Base-by-base conservation (phyloP, 2,113 vertebrate species). In the Physeter macrocephalus region DNA sequence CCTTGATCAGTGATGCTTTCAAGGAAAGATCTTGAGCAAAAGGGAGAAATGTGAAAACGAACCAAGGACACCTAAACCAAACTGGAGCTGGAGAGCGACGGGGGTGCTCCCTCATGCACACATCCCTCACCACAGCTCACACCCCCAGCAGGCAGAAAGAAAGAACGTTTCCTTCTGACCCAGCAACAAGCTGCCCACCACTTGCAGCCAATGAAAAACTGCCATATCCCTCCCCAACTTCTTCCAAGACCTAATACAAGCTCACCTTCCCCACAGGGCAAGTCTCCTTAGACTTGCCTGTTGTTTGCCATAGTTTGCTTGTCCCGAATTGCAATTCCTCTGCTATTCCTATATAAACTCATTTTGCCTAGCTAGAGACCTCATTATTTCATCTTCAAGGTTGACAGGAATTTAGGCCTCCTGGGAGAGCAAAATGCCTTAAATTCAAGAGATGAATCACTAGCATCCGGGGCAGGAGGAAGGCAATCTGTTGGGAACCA, bases 61-160 rank as follows among this genome's bases (percentile, higher is more conserved):
- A 57, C 8, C 52, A 36, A 0, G 0, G 52, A 36, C 8, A 57
- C 77, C 27, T 64, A 64, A 64, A 64, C 57, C 20, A 54, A 25
- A 54, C 21, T 43, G 12, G 49, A 3, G 49, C 21, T 36, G 11
- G 12, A 12, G 34, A 2, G 0, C 11, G 11, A 15, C 0, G 6
- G 7, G 11, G 61, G 34, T 34, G 34, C 49, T 36, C 34, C 10
- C 77, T 52, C 49, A 52, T 1, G 15, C 52, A 46, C 10, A 46
- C 46, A 46, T 57, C 46, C 46, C 17, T 11, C 31, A 54, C 77
- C 0, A 13, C 34, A 36, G 49, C 77, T 15, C 49, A 36, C 20
- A 54, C 10, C 21, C 49, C 34, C 34, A 4, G 77, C 31, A 54
- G 77, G 12, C 36, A 25, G 20, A 14, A 54, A 1, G 20, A 54